phyloP scores from a whole-genome alignment of 2,113 vertebrate genomes.

The Paratilapia polleni region DNA sequence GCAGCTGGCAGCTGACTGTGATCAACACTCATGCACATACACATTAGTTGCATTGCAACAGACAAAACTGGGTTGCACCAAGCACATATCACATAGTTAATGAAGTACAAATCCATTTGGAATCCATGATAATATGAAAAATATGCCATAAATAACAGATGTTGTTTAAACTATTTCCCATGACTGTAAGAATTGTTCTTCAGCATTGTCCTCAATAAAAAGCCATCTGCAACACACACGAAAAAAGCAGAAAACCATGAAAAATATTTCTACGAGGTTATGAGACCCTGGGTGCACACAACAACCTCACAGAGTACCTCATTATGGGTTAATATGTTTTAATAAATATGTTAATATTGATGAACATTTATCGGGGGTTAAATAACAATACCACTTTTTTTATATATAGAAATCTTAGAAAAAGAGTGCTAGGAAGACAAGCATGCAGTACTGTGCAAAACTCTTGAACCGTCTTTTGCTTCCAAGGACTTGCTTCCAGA shows the following conservation, averaged over 20 bases:
- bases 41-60: background rate
- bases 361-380: background rate
- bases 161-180: conserved; percentile 10
- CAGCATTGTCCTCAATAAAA: conserved; percentile 12
- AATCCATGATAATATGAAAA: conserved; percentile 19
- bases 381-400: background rate
- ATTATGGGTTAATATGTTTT: background rate
- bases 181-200: conserved; percentile 21
- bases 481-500: background rate
- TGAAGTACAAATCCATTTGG: conserved; percentile 35
- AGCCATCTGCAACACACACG: conserved; percentile 13
- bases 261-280: background rate
- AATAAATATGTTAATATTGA: background rate
- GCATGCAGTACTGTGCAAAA: background rate
- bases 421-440: background rate
- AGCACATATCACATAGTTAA: conserved; percentile 34
- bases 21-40: conserved; percentile 9
- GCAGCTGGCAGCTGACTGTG: conserved; percentile 59
- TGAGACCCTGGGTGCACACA: background rate
- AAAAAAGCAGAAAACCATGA: background rate
- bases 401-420: background rate
- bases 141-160: conserved; percentile 45
- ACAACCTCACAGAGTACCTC: background rate
- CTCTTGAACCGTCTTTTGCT: background rate
- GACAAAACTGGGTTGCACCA: conserved; percentile 31